Evolutionary conservation across 2,797 vertebrate genomes (phyloP), one percentile per base, ranked within the genome.

Genomic region (Clarias pachynema): DNA sequence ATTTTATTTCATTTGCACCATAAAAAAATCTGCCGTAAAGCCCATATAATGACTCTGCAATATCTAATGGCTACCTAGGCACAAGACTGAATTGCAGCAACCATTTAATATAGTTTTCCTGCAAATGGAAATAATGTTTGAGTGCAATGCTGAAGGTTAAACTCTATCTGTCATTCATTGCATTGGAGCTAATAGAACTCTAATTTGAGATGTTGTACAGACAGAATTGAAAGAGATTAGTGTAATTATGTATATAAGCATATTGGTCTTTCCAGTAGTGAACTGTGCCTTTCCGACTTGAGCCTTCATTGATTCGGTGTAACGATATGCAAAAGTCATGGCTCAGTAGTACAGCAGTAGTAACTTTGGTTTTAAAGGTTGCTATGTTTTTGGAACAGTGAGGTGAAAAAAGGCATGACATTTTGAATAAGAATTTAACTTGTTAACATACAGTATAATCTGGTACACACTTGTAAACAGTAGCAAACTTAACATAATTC

Each of bases 191-290:
- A 86, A 87, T 74, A 31, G 73, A 70, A 29, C 56, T 79, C 62
- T 85, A 81, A 85, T 80, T 37, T 82, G 62, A 87, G 63, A 80
- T 87, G 44, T 56, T 80, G 40, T 20, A 59, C 75, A 56, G 56
- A 73, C 37, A 73, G 77, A 26, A 80, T 62, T 79, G 29, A 29
- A 85, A 80, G 63, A 44, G 40, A 85, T 80, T 85, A 80, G 57
- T 40, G 77, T 72, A 37, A 70, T 59, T n/a, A 34, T 72, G 66
- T 40, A 79, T 69, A 77, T 79, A 69, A 84, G 79, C 56, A 80
- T 77, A 86, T 85, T 8, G 40, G 40, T 40, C 40, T 40, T 40
- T 40, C 40, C 40, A 8, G 40, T 40, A 40, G 40, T 40, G 44
- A 44, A 44, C 44, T 12, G 44, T 44, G 44, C 9, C 44, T 44